These are phyloP conservation scores for Boulengeromyrus knoepffleri DNA, from an alignment of 2,113 vertebrate species.

Conservation along the genomic window DNA sequence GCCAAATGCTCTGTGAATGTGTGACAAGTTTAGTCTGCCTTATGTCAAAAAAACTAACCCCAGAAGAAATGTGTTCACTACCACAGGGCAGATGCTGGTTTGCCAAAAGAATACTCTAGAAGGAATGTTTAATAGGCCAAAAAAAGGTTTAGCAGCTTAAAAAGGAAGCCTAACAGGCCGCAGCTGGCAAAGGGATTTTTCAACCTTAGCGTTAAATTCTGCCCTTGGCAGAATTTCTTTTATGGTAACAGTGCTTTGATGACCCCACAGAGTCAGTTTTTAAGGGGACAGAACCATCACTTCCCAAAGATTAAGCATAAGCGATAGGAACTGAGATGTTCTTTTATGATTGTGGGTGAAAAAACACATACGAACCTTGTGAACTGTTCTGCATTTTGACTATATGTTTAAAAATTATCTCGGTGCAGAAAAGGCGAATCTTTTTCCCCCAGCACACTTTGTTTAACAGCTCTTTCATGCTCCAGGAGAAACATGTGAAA, in stretches of 20 bases:
- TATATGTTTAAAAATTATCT: not conserved
- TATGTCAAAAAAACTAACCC: not conserved
- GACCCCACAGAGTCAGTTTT: not conserved
- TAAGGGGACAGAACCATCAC: not conserved
- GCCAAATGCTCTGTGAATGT: not conserved
- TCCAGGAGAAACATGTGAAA: not conserved
- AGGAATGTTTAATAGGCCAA: not conserved
- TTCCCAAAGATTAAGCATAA: not conserved
- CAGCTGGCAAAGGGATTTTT: not conserved
- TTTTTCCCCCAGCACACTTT: not conserved
- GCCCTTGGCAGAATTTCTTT: not conserved
- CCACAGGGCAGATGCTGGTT: not conserved
- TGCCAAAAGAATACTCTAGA: not conserved
- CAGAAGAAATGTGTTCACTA: not conserved
- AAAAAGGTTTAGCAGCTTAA: not conserved
- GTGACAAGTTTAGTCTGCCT: conserved; percentile 5
- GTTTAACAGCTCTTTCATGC: not conserved
- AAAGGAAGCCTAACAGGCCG: not conserved
- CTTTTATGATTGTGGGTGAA: not conserved
- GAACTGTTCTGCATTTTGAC: not conserved
- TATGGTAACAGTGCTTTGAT: not conserved
- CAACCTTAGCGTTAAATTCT: not conserved
- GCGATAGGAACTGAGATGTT: not conserved
- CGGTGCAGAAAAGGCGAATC: not conserved
- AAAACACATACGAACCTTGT: not conserved